phyloP scores from a whole-genome alignment of 2,113 vertebrate genomes.

The Stictonetta naevosa region DNA sequence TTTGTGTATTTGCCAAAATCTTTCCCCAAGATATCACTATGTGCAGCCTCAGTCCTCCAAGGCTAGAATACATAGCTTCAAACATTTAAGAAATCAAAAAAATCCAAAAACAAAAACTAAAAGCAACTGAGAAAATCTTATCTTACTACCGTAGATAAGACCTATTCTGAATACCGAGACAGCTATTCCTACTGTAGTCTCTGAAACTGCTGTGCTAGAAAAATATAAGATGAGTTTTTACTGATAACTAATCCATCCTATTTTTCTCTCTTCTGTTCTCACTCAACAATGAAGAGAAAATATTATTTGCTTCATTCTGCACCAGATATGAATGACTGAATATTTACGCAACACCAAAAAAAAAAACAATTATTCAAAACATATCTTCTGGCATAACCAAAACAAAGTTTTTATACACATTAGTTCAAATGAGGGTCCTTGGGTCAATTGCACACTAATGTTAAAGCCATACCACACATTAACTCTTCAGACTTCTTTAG shows the following conservation, averaged over 20 bases:
- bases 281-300: neutral
- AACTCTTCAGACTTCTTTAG: neutral
- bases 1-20: neutral
- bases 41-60: neutral
- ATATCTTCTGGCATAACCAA: neutral
- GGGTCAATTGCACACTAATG: neutral
- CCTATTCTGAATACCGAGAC: neutral
- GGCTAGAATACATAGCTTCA: neutral
- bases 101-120: neutral
- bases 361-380: neutral
- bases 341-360: neutral
- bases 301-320: neutral
- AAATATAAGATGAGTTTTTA: neutral
- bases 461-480: neutral
- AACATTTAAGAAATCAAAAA: neutral
- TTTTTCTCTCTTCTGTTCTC: neutral
- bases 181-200: neutral
- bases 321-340: neutral
- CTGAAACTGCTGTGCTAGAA: neutral
- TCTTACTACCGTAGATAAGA: accelerated
- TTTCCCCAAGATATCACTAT: neutral
- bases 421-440: neutral
- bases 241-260: neutral
- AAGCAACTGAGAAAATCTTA: neutral
- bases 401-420: neutral